These are phyloP conservation scores for Aurelia aurita DNA, from an alignment of 30 jellyfish, hydroid and myxozoan species.

Conservation along the genomic window DNA sequence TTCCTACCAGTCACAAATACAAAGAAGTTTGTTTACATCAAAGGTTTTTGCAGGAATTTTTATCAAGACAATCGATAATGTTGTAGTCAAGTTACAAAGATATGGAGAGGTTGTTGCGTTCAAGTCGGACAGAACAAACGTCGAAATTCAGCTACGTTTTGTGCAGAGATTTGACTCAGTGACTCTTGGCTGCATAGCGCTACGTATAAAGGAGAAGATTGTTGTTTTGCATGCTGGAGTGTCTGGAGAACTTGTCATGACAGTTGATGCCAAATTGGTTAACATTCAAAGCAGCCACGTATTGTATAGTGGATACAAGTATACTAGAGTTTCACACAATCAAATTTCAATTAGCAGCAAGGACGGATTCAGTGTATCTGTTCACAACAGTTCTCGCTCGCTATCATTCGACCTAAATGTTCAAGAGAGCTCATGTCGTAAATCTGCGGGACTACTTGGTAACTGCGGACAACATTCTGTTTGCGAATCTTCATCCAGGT, in stretches of 20 bases:
- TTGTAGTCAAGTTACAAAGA: conserved; percentile 5
- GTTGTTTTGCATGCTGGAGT: conserved; percentile 38
- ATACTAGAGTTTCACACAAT: conserved; percentile 22
- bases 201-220: not conserved
- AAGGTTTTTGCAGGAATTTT: conserved; percentile 35
- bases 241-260: conserved; percentile 9
- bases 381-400: conserved; percentile 29
- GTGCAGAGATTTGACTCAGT: conserved; percentile 30
- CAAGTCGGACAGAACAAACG: not conserved
- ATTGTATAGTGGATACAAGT: conserved; percentile 9
- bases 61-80: conserved; percentile 37
- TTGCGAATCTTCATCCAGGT: not conserved
- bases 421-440: not conserved
- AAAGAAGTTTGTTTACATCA: not conserved
- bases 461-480: conserved; percentile 1
- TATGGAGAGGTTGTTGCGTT: conserved; percentile 45
- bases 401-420: conserved; percentile 24
- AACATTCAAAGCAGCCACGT: not conserved
- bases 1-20: not conserved
- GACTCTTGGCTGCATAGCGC: conserved; percentile 37
- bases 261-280: conserved; percentile 12
- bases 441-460: conserved; percentile 45
- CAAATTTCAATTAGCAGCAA: not conserved
- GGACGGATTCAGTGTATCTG: conserved; percentile 15
- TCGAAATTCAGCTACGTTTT: conserved; percentile 22